Conservation (phyloP, 53 echinoderm and acorn worm genomes). For the Glandiceps talaboti region DNA sequence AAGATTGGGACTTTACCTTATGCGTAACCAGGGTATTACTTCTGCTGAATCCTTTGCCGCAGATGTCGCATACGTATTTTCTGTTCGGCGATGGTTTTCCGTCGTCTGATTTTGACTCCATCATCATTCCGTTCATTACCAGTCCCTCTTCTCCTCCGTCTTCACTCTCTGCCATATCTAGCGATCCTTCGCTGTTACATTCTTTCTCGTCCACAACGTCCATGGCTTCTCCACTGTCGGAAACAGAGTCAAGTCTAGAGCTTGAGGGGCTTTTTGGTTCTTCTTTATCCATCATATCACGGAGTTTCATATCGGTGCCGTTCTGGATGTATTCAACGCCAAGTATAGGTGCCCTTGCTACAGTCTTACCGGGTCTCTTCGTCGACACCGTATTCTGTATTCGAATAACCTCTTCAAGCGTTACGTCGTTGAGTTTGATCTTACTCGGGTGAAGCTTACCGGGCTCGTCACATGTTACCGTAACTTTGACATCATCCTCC, state of each 20-base stretch:
- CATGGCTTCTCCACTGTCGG: neutral
- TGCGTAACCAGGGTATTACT: conserved; percentile 97
- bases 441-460: neutral
- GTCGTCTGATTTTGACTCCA: conserved; percentile 1
- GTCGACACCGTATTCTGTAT: neutral
- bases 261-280: neutral
- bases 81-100: conserved; percentile 62
- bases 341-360: conserved; percentile 59
- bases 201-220: neutral
- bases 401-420: neutral
- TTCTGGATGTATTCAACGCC: conserved; percentile 83
- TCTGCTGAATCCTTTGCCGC: conserved; percentile 92
- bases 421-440: neutral
- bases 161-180: conserved; percentile 7
- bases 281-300: neutral
- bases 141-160: neutral
- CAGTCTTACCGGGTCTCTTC: conserved; percentile 15
- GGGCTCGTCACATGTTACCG: neutral
- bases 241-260: neutral
- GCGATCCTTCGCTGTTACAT: neutral
- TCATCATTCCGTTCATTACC: neutral
- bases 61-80: conserved; percentile 92
- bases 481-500: conserved; percentile 2
- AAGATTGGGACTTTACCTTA: conserved; percentile 43
- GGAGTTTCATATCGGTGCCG: conserved; percentile 1